Percentiles rank a stretch among this genome's conserved stretches.
Evolutionary conservation across 1,140 invertebrate genomes (phyloP).

Genomic region (fruit fly (Drosophila melanogaster)): Release_6_plus_ISO1_MT NC_004354.4:9320001-9320500

Average conservation of each 20-base stretch:
- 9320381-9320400: constrained; percentile 99
- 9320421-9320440: constrained; percentile 98
- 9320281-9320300: constrained; percentile 98
- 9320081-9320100: constrained; percentile 85
- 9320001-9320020: no score
- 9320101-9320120: constrained; percentile 86
- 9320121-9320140: constrained; percentile 92
- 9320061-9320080: not conserved
- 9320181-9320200: constrained; percentile 96
- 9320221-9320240: constrained; percentile 94
- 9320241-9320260: constrained; percentile 95
- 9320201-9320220: constrained; percentile 90
- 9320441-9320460: constrained; percentile 99
- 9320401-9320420: constrained; percentile 97
- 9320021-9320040: no score
- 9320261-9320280: constrained; percentile 97
- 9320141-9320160: constrained; percentile 98
- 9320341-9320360: constrained; percentile 97
- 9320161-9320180: constrained; percentile 96
- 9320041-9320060: no score
- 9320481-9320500: constrained; percentile 95
- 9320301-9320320: constrained; percentile 94
- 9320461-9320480: constrained; percentile 97
- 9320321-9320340: constrained; percentile 97
- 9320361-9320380: constrained; percentile 93